Base-by-base conservation (phyloP, 2,113 vertebrate genomes). In the Turdus rufiventris region DNA sequence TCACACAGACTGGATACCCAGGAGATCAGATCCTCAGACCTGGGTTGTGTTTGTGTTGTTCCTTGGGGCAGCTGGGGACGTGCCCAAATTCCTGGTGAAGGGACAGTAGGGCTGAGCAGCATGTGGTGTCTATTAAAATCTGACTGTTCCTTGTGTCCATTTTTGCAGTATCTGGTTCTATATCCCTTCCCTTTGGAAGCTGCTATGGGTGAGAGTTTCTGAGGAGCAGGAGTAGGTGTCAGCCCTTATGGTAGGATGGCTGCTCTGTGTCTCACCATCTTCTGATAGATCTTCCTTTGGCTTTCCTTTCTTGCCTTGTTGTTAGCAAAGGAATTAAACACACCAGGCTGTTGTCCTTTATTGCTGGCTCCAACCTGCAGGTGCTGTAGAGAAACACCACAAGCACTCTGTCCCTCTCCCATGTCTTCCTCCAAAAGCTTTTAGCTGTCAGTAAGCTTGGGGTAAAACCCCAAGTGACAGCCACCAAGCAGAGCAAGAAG, bases 1-100 rank as follows among this genome's bases (percentile, higher is more conserved):
- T 84, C 56, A 12, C 0, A 0, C 60, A 38, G 56, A 14, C 48
- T 47, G 67, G 57, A 12, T 40, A 34, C 5, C 10, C 1, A 0
- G 26, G 57, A 80, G 70, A 20, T 57, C 1, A 26, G 56, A 56
- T 60, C 36, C 21, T 57, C 42, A 28, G 63, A 10, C 3, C 0
- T 2, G 51, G n/a, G 20, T n/a, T 85, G 18, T 54, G 29, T 29
- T 75, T 83, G 47, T 40, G 61, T 19, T 34, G 43, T 19, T 87
- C 51, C 65, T 74, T 0, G 0, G 88, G 87, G 80, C 63, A 51
- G 58, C 0, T 61, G 67, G 47, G 67, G 83, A 84, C 3, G 2
- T 26, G n/a, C 81, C 72, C 56, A 7, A 5, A 51, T 78, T 84
- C 70, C 75, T 34, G 23, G n/a, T 3, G 24, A 42, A 40, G 66